Evolutionary conservation across 2,888 invertebrate genomes (phyloP).

Genomic region (Phanerotoma sp.): DNA sequence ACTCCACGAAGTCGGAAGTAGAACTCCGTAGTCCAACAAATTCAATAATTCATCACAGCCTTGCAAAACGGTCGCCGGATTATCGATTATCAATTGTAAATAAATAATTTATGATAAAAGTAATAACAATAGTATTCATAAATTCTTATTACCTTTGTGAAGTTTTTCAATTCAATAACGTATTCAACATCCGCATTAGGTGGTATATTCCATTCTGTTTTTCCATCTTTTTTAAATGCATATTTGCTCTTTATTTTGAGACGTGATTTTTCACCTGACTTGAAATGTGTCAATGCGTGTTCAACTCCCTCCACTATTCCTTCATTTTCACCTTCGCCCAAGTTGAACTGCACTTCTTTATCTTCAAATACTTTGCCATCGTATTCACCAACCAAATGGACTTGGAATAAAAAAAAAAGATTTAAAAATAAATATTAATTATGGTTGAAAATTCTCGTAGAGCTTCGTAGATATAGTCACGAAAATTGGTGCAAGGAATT

Average conservation of each 20-base stretch:
- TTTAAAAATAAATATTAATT: neutral
- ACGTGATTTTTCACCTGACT: conserved; percentile 74
- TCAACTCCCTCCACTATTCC: conserved; percentile 83
- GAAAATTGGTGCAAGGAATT: no score
- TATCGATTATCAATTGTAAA: no score
- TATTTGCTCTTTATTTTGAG: conserved; percentile 75
- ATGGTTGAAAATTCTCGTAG: no score
- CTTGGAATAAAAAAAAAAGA: conserved; percentile 61
- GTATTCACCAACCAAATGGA: conserved; percentile 71
- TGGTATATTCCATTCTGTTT: conserved; percentile 72
- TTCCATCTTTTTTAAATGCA: conserved; percentile 76
- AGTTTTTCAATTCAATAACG: conserved; percentile 76
- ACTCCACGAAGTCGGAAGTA: no score
- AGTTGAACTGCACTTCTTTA: conserved; percentile 75
- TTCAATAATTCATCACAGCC: no score
- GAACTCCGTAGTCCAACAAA: no score
- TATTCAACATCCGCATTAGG: conserved; percentile 78
- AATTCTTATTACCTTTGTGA: conserved; percentile 83
- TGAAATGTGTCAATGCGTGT: conserved; percentile 77
- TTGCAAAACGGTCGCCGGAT: no score
- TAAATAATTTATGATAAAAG: no score
- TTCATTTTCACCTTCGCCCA: conserved; percentile 82
- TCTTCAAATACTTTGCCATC: conserved; percentile 75
- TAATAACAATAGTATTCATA: no score
- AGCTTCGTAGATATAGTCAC: no score